Percentiles rank a stretch among this genome's conserved stretches.
phyloP scores from a whole-genome alignment of 2,797 vertebrate genomes.

The Danio jaintianensis region DNA sequence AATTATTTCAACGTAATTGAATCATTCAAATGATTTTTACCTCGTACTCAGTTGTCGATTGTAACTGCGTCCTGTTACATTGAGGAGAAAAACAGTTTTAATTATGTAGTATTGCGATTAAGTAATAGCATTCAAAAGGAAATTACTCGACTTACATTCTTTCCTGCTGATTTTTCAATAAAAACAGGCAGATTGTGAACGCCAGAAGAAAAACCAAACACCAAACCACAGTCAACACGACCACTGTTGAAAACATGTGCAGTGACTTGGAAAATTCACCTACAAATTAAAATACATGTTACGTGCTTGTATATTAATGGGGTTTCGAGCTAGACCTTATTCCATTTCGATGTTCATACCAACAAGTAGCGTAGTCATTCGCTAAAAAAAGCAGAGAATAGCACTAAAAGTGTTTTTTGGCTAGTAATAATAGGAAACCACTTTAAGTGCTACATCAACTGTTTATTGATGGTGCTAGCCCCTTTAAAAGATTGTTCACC shows the following conservation, averaged over 20 bases:
- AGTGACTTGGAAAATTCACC: neutral
- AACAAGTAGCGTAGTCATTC: too few relatives aligned
- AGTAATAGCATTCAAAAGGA: too few relatives aligned
- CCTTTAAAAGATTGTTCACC: too few relatives aligned
- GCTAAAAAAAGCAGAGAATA: too few relatives aligned
- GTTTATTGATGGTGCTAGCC: too few relatives aligned
- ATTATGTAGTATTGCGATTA: neutral
- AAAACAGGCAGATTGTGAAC: neutral
- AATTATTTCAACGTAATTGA: too few relatives aligned
- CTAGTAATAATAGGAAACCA: too few relatives aligned
- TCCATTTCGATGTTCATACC: too few relatives aligned
- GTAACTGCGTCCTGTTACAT: neutral
- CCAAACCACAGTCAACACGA: neutral
- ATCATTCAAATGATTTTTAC: neutral
- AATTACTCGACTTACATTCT: neutral
- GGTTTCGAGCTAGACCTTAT: too few relatives aligned
- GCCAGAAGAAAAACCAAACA: neutral
- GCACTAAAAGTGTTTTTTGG: too few relatives aligned
- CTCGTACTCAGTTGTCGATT: neutral
- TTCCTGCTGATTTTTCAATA: neutral
- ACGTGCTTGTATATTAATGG: too few relatives aligned
- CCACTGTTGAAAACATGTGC: accelerated
- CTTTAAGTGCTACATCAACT: too few relatives aligned
- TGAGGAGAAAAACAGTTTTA: neutral
- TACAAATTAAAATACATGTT: neutral